phyloP scores from a whole-genome alignment of 2,888 invertebrate species.

The Nasonia oneida region DNA sequence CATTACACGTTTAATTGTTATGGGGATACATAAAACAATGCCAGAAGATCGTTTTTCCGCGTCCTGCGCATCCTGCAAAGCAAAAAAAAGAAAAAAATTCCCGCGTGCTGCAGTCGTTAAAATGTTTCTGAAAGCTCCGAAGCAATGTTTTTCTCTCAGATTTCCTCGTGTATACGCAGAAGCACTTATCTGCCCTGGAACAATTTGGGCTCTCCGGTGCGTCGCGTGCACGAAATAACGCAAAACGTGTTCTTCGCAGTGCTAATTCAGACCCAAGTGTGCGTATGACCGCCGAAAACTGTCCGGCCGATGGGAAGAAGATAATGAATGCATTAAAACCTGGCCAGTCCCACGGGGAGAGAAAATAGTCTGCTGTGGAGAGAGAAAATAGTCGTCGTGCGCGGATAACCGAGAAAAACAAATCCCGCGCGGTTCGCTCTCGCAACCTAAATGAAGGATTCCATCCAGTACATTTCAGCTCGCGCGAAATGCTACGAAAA shows the following conservation, averaged over 20 bases:
- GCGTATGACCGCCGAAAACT: background rate
- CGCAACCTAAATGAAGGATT: background rate
- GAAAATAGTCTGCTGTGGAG: background rate
- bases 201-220: background rate
- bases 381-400: background rate
- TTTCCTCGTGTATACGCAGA: background rate
- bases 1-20: no score
- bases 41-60: no score
- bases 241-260: background rate
- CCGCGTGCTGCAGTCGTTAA: no score
- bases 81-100: background rate
- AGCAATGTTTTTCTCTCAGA: no score
- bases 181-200: background rate
- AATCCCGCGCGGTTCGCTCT: background rate
- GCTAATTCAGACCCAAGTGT: background rate
- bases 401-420: background rate
- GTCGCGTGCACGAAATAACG: background rate
- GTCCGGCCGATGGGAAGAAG: background rate
- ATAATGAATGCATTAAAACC: conserved; percentile 18
- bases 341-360: background rate
- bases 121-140: no score
- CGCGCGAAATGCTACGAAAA: background rate
- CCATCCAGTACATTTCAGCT: background rate
- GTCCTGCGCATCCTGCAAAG: no score
- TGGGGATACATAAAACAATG: no score